Evolutionary conservation across 2,888 invertebrate species (phyloP).

Genomic region (Dolomedes plantarius): DNA sequence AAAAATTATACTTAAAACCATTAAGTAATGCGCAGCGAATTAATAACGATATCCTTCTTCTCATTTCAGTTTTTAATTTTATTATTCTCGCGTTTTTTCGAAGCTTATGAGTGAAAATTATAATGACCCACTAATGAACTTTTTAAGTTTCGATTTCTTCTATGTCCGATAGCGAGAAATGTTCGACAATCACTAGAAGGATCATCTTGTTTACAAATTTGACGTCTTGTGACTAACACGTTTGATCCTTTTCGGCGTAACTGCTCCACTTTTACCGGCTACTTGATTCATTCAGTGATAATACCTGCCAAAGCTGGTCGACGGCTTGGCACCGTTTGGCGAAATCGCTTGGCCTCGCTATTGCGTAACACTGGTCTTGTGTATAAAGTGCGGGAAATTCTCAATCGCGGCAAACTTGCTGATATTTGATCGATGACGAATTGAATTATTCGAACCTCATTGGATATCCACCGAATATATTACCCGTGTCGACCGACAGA

Average conservation of each 20-base stretch:
- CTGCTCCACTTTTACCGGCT: not conserved
- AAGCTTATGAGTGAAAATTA: too few relatives aligned
- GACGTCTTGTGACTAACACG: not conserved
- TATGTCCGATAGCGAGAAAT: too few relatives aligned
- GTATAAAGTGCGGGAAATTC: slow-evolving; percentile 21
- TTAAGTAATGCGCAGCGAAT: too few relatives aligned
- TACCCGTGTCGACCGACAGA: slow-evolving; percentile 15
- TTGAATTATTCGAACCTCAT: slow-evolving; percentile 5
- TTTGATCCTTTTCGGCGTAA: not conserved
- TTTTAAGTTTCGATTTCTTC: too few relatives aligned
- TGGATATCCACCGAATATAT: slow-evolving; percentile 15
- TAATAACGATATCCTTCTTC: too few relatives aligned
- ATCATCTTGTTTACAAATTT: slow-evolving; percentile 5
- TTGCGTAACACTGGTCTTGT: not conserved
- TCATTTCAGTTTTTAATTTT: too few relatives aligned
- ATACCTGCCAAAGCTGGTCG: not conserved
- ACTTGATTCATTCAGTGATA: not conserved
- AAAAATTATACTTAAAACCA: too few relatives aligned
- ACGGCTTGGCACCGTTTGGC: not conserved
- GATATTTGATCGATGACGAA: slow-evolving; percentile 44
- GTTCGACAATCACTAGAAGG: too few relatives aligned
- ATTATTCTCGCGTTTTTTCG: too few relatives aligned
- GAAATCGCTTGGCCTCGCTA: slow-evolving; percentile 1
- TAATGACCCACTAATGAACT: too few relatives aligned
- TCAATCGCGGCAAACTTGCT: slow-evolving; percentile 35